Conservation (phyloP, 2,797 vertebrate species). For the Arrhamphus sclerolepis region DNA sequence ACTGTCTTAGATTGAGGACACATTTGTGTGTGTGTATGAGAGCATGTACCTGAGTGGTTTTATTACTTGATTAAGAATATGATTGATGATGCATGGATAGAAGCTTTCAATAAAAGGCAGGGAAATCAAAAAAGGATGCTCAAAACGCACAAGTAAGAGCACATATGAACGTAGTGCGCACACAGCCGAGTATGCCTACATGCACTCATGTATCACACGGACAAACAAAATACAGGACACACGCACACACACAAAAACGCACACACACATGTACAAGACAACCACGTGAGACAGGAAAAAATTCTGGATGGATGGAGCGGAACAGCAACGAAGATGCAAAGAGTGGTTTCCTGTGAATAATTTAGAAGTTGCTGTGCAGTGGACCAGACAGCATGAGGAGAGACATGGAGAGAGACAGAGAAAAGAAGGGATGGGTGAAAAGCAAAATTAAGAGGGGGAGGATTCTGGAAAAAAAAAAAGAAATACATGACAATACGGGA, state of each 20-base stretch:
- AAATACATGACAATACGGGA: slow-evolving; percentile 10
- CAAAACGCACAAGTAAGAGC: slow-evolving; percentile 20
- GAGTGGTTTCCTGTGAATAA: slow-evolving; percentile 76
- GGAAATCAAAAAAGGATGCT: slow-evolving; percentile 49
- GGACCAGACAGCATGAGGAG: slow-evolving; percentile 61
- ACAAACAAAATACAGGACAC: slow-evolving; percentile 9
- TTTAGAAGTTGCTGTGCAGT: slow-evolving; percentile 71
- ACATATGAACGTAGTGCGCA: slow-evolving; percentile 16
- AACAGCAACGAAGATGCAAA: slow-evolving; percentile 68
- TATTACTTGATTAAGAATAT: slow-evolving; percentile 28
- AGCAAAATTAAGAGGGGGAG: slow-evolving; percentile 13
- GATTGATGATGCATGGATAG: slow-evolving; percentile 20
- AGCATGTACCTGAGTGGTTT: slow-evolving; percentile 1
- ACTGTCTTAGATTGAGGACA: slow-evolving; percentile 53
- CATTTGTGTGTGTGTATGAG: slow-evolving; percentile 14
- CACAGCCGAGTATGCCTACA: slow-evolving; percentile 5
- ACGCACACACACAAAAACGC: slow-evolving; percentile 13
- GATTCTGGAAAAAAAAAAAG: slow-evolving; percentile 21
- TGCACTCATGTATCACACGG: slow-evolving; percentile 3
- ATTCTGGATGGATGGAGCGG: slow-evolving; percentile 67
- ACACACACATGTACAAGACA: slow-evolving; percentile 18
- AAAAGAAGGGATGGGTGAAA: slow-evolving; percentile 16
- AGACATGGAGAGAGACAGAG: slow-evolving; percentile 13
- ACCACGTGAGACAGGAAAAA: slow-evolving; percentile 49
- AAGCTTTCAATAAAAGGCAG: slow-evolving; percentile 30